Conservation (phyloP, 1,140 invertebrate genomes). For the Brachionus paranguensis region DNA sequence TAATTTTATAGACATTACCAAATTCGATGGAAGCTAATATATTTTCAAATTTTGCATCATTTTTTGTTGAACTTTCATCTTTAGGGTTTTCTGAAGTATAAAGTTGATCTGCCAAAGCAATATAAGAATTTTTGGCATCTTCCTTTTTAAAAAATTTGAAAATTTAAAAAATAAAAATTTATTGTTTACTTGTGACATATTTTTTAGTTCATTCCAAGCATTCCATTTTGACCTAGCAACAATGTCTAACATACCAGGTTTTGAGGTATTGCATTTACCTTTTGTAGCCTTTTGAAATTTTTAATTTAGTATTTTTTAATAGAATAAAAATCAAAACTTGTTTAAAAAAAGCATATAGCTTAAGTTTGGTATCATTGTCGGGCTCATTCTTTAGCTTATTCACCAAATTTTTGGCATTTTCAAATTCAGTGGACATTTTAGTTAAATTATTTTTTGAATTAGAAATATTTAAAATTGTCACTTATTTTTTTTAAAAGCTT, state of each 20-base stretch:
- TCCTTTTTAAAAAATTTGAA: constrained; percentile 45
- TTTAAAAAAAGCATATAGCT: constrained; percentile 63
- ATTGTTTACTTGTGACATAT: constrained; percentile 51
- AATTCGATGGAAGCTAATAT: constrained; percentile 42
- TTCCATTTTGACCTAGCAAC: constrained; percentile 63
- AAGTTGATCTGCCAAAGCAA: neutral
- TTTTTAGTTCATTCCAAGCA: constrained; percentile 60
- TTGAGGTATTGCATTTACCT: constrained; percentile 58
- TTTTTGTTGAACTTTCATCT: neutral
- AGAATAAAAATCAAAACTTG: constrained; percentile 49
- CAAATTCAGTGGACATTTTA: neutral
- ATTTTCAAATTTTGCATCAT: neutral
- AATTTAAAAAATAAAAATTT: constrained; percentile 44
- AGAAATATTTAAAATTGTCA: neutral
- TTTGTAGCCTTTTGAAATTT: constrained; percentile 56
- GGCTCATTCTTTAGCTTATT: constrained; percentile 56
- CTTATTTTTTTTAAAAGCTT: neutral
- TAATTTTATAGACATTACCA: constrained; percentile 63
- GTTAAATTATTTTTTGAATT: neutral
- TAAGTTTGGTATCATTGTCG: constrained; percentile 60
- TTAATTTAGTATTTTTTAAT: neutral
- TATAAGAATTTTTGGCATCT: constrained; percentile 3
- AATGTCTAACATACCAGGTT: constrained; percentile 63
- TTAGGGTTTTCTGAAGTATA: neutral
- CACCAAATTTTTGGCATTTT: constrained; percentile 52